Conservation (phyloP, 2,797 vertebrate genomes). For the Macropodus opercularis region DNA sequence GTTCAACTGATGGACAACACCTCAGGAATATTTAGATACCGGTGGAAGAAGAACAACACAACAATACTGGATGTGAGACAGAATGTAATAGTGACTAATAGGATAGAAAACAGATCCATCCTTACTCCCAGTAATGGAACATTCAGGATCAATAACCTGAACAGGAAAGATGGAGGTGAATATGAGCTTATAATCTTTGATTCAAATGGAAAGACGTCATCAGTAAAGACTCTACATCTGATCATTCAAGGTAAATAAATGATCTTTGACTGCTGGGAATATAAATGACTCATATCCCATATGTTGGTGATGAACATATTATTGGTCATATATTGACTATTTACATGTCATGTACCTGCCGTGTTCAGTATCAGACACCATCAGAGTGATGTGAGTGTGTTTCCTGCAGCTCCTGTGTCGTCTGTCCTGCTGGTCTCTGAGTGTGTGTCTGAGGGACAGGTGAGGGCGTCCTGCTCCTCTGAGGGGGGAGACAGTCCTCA, state of each 20-base stretch:
- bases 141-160: slow-evolving; percentile 43
- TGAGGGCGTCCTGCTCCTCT: slow-evolving; percentile 50
- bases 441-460: slow-evolving; percentile 62
- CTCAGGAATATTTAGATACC: rapidly evolving
- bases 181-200: neutral
- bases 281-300: no score
- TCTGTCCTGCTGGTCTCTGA: slow-evolving; percentile 28
- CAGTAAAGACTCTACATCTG: neutral
- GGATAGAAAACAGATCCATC: rapidly evolving
- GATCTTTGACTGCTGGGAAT: rapidly evolving
- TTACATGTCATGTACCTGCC: neutral
- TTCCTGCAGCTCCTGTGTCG: slow-evolving; percentile 62
- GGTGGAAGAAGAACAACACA: rapidly evolving
- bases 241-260: slow-evolving; percentile 56
- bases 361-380: neutral
- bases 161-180: slow-evolving; percentile 9
- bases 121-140: slow-evolving; percentile 39
- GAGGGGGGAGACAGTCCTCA: slow-evolving; percentile 40
- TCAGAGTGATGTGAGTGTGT: slow-evolving; percentile 2
- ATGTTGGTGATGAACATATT: no score
- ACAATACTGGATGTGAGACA: no score
- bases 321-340: no score
- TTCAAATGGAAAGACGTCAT: rapidly evolving
- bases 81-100: neutral
- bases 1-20: slow-evolving; percentile 27